Evolutionary conservation across 2,888 invertebrate species (phyloP).

Genomic region (Eucera pruinosa): DNA sequence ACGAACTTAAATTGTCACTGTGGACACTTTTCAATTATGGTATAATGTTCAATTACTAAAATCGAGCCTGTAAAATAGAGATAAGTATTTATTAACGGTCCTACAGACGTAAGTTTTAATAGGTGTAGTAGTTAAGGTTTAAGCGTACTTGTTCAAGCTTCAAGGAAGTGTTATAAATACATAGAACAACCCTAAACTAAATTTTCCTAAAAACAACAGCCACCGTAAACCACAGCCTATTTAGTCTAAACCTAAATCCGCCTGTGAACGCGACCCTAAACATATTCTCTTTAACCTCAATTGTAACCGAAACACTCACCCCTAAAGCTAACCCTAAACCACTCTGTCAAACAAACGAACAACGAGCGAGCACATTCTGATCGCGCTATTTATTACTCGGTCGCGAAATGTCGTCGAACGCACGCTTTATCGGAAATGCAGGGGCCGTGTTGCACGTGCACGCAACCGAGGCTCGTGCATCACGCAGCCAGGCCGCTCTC

Average conservation of each 20-base stretch:
- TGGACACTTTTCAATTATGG: too few species aligned
- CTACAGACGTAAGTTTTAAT: too few species aligned
- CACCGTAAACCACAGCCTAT: background rate
- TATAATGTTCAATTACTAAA: too few species aligned
- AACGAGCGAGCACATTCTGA: background rate
- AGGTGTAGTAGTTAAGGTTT: too few species aligned
- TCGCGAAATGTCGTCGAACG: conserved; percentile 12
- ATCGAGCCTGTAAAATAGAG: too few species aligned
- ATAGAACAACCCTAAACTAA: background rate
- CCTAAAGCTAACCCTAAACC: background rate
- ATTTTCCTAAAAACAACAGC: background rate
- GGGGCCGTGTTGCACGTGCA: conserved; percentile 49
- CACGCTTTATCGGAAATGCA: conserved; percentile 35
- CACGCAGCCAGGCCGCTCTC: conserved; percentile 52
- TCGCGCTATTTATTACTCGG: conserved; percentile 25
- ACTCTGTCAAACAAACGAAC: background rate
- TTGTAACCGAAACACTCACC: conserved; percentile 3
- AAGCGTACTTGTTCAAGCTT: too few species aligned
- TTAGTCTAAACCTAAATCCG: too few species aligned
- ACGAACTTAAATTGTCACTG: too few species aligned
- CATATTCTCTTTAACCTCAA: conserved; percentile 3
- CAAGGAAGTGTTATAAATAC: too few species aligned
- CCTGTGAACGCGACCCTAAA: background rate
- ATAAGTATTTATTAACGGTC: too few species aligned
- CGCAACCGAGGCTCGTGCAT: conserved; percentile 42